phyloP scores from a whole-genome alignment of 2,113 vertebrate species.

The Myiopsitta monachus region DNA sequence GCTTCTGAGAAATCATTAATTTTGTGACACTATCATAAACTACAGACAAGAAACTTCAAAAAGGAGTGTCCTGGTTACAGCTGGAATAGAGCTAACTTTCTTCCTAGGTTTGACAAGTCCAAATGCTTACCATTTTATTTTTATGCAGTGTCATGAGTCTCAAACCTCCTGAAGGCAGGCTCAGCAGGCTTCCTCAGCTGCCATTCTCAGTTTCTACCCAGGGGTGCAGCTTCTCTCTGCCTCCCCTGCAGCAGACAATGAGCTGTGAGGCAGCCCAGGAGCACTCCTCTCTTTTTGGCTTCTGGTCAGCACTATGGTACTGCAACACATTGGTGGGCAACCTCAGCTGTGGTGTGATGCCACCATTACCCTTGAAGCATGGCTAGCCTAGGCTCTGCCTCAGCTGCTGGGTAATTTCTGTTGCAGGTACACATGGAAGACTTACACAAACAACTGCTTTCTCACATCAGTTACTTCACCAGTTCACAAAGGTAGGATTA shows the following conservation, averaged over 20 bases:
- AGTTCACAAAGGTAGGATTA: neutral
- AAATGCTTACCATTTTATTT: neutral
- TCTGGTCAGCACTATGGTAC: rapidly evolving
- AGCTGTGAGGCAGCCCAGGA: neutral
- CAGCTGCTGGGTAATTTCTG: neutral
- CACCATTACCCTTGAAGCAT: too few species aligned
- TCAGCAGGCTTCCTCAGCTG: neutral
- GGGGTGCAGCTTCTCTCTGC: neutral
- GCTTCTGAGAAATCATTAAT: neutral
- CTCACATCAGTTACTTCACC: neutral
- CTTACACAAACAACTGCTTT: neutral
- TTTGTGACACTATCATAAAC: neutral
- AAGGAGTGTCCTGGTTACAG: neutral
- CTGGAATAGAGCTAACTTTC: neutral
- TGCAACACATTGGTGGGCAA: neutral
- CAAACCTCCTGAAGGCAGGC: neutral
- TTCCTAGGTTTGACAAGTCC: neutral
- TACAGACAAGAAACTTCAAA: neutral
- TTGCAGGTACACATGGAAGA: rapidly evolving
- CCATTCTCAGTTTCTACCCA: neutral
- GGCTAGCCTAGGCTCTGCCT: neutral
- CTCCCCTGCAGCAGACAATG: rapidly evolving
- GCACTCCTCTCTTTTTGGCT: neutral
- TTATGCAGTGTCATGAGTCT: rapidly evolving
- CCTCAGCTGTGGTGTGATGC: rapidly evolving